Base-by-base conservation (phyloP, 2,797 vertebrate genomes). In the Somateria mollissima region DNA sequence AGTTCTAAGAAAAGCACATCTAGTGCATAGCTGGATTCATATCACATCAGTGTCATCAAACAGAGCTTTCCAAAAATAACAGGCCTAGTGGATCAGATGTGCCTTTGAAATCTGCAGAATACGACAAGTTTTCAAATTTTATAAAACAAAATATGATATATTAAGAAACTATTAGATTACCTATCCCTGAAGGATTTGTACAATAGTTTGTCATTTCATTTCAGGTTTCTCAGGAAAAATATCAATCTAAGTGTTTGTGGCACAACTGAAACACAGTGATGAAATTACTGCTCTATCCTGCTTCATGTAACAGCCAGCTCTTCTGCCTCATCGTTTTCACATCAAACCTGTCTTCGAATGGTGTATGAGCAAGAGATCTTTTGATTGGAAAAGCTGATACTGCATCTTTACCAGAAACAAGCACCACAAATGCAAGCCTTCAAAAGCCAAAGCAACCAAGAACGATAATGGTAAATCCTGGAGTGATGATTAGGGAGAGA, bases 321-420 rank as follows among this genome's bases (percentile, higher is more conserved):
- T 51, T 86, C 71, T 36, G 83, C 67, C 94, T 89, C 91, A 90
- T 94, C 75, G 25, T 60, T 82, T 92, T 85, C 94, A 89, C 83
- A 93, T 72, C 92, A 74, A 84, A 56, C 58, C 65, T 61, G 67
- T 28, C 79, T 84, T 64, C 57, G 37, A 64, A 74, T 28, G n/a
- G 76, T 86, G 73, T 51, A 25, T 7, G 64, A 89, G n/a, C 69
- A 54, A 71, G 76, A 87, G 96, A 97, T 94, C 93, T 98, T 98
- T 97, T 97, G 97, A 97, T 70, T 97, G 89, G 93, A 97, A 97
- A 96, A 97, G 97, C 91, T 80, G 95, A 98, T 97, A 97, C 97
- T 98, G 97, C 97, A 97, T 98, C 96, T 96, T 97, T 94, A 96
- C 94, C 94, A 95, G 96, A 98, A 98, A 97, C 96, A 88, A 97